Conservation (phyloP, 2,888 invertebrate species). For the Caenorhabditis sp. region DNA sequence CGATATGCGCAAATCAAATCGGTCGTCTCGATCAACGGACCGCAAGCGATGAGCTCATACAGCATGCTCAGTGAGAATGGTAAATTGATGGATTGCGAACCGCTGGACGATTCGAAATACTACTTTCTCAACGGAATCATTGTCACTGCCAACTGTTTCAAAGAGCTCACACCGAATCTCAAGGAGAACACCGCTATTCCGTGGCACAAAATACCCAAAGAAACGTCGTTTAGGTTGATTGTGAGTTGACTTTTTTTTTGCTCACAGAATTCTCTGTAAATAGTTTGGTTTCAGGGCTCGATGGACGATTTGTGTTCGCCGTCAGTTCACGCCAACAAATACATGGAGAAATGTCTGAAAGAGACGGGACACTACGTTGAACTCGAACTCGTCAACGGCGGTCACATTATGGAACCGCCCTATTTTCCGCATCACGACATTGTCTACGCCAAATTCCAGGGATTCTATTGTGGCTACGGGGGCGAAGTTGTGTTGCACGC, state of each 20-base stretch:
- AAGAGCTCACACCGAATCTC: conserved; percentile 14
- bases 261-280: not conserved
- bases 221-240: conserved; percentile 36
- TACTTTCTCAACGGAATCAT: conserved; percentile 33
- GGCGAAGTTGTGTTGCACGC: conserved; percentile 45
- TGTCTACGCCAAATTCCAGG: conserved; percentile 44
- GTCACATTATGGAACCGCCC: conserved; percentile 52
- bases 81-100: conserved; percentile 12
- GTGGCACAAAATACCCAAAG: conserved; percentile 29
- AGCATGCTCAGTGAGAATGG: conserved; percentile 33
- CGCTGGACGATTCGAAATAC: conserved; percentile 1
- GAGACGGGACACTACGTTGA: conserved; percentile 43
- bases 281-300: conserved; percentile 41
- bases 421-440: conserved; percentile 45
- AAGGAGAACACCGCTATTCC: conserved; percentile 24
- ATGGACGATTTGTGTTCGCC: conserved; percentile 43
- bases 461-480: conserved; percentile 45
- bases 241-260: conserved; percentile 14
- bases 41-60: conserved; percentile 34
- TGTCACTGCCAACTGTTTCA: conserved; percentile 11
- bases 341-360: conserved; percentile 15
- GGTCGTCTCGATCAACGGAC: conserved; percentile 46
- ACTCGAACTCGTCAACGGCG: conserved; percentile 39
- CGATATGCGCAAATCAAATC: conserved; percentile 31
- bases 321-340: conserved; percentile 29